These are phyloP conservation scores for Bibio marci DNA, from an alignment of 2,888 invertebrate genomes.

Conservation along the genomic window DNA sequence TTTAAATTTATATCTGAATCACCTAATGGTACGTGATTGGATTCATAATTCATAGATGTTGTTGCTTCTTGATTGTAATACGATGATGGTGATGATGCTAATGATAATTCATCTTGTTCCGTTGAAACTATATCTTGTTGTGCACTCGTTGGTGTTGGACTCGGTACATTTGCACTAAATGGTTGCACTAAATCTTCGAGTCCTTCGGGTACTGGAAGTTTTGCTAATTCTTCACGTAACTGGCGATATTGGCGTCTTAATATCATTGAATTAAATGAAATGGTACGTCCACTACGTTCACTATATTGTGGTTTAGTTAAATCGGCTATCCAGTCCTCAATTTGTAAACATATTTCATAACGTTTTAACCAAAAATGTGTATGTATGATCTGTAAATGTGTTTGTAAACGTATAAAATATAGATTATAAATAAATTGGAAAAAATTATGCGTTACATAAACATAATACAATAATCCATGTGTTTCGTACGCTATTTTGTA, in stretches of 20 bases:
- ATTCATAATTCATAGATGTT: not conserved
- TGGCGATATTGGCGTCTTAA: conserved; percentile 63
- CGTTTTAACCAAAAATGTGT: conserved; percentile 91
- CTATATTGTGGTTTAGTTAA: conserved; percentile 65
- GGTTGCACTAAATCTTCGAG: conserved; percentile 52
- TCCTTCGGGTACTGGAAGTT: conserved; percentile 62
- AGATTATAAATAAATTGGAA: not conserved
- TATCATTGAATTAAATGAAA: conserved; percentile 61
- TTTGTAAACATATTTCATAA: conserved; percentile 74
- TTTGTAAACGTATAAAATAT: conserved; percentile 4
- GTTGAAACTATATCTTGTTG: too few species aligned
- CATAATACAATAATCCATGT: too few species aligned
- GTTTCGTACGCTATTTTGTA: too few species aligned
- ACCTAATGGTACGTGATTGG: not conserved
- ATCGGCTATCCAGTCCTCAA: conserved; percentile 81
- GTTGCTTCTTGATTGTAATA: too few species aligned
- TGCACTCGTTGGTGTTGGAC: conserved; percentile 6
- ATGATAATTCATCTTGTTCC: too few species aligned
- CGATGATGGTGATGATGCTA: too few species aligned
- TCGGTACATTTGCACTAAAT: conserved; percentile 23
- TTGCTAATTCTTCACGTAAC: conserved; percentile 70
- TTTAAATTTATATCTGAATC: too few species aligned
- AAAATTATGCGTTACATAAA: not conserved
- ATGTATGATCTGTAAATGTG: conserved; percentile 52
- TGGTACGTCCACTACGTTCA: conserved; percentile 53